Evolutionary conservation across 2,888 invertebrate genomes (phyloP), one percentile per base, ranked within the genome.

Genomic region (Melangyna quadrimaculata): DNA sequence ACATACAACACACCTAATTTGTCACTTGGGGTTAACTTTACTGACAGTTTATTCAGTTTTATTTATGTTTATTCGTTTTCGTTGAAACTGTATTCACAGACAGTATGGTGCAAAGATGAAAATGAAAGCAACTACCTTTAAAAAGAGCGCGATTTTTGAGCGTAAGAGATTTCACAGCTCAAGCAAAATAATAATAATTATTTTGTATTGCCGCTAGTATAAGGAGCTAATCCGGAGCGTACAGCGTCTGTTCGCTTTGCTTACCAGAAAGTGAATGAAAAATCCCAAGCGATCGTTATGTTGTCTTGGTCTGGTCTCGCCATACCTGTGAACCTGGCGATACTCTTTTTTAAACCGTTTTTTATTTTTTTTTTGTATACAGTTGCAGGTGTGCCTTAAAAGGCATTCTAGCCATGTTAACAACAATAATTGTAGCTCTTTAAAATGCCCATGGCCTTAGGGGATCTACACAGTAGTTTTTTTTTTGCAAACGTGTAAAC

Each of bases 241-340:
- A 17, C 35, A 73, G 69, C 72, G 86, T 78, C 77, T 69, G 81
- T 65, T 72, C 72, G 61, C 77, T 48, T 77, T 70, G 86, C 57
- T 78, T 73, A 63, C 81, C 80, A 78, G 81, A 86, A 55, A 73
- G 73, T 86, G 86, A 86, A 86, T 86, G 81, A 86, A 65, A 63
- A 73, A 48, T 22, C 45, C 37, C 61, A 17, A 69, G 55, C 57
- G 84, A 69, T 80, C 72, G 69, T 7, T 27, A 63, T 57, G 74
- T 71, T 65, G 74, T 57, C 37, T 55, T 24, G 61, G 40, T 53
- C 22, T 48, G 32, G 51, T 51, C 35, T 51, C 10, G 35, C 35
- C 67, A 22, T 35, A 35, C 61, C 61, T 43, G 61, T 59, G 59
- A 8, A 71, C 37, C 48, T 17, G 61, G 61, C 14, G 70, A 14